These are phyloP conservation scores for Atractosteus spatula DNA, from an alignment of 2,113 vertebrate species.

Conservation along the genomic window DNA sequence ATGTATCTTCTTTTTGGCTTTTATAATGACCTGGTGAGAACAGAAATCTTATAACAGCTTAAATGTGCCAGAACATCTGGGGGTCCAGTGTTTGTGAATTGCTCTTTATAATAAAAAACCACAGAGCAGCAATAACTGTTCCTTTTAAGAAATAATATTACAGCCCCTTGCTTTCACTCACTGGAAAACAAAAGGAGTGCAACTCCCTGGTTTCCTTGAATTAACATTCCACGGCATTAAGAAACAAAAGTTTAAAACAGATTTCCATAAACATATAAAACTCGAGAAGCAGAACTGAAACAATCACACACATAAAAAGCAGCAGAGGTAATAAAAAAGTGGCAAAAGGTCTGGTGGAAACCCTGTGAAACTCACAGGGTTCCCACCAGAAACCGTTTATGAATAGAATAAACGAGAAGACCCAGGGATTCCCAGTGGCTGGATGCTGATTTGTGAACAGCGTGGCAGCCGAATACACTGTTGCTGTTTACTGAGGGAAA, in stretches of 20 bases:
- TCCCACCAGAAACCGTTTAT: conserved; percentile 17
- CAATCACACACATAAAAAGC: not conserved
- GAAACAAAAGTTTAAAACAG: not conserved
- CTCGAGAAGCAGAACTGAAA: not conserved
- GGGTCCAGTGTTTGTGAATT: no score
- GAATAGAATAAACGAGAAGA: conserved; percentile 50
- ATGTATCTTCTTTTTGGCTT: no score
- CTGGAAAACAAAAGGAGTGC: not conserved
- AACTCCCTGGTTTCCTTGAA: not conserved
- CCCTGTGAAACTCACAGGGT: no score
- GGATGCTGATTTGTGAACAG: conserved; percentile 51
- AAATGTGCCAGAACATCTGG: no score
- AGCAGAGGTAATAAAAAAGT: conserved; percentile 17
- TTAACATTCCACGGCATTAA: no score
- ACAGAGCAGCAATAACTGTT: not conserved
- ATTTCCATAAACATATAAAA: conserved; percentile 32
- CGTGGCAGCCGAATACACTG: conserved; percentile 55
- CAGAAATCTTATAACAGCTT: no score
- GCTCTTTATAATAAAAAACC: no score
- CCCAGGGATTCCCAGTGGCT: conserved; percentile 31
- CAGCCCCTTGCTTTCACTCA: not conserved
- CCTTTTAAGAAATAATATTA: not conserved
- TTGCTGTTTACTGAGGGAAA: conserved; percentile 82
- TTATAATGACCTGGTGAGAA: no score
- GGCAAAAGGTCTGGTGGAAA: no score